Base-by-base conservation (phyloP, 2,888 invertebrate genomes). In the Epinotia bilunana region DNA sequence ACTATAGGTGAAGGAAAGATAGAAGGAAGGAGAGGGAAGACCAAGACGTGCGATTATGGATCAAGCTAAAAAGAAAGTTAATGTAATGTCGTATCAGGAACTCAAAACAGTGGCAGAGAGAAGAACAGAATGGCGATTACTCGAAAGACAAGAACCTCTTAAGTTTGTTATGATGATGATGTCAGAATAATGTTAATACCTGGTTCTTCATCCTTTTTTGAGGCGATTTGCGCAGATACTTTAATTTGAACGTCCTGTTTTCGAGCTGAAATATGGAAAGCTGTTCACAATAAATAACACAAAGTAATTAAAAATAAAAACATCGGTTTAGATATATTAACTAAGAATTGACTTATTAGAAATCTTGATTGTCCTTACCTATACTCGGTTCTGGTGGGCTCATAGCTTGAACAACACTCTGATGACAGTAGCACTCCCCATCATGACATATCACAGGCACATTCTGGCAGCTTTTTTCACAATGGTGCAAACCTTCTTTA, bases 341-440 rank as follows among this genome's bases (percentile, higher is more conserved):
- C 2, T n/a, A n/a, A 6, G 7, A 53, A 6, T n/a, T 6, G n/a
- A 53, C 53, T 53, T 9, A 55, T 55, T 28, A 55, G 33, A 53
- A 18, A 12, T 7, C 13, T 2, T 11, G 46, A 46, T 13, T 46
- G 11, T 13, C 7, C 58, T 46, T 46, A 68, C 69, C 46, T 23
- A 23, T 23, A 23, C n/a, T 58, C 6, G 20, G 58, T 2, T 60
- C 16, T n/a, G 46, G 6, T 46, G 43, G 43, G 20, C 6, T 16
- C 11, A 43, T 9, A 16, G 3, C 4, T 12, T 46, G n/a, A 3
- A 69, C n/a, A 4, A 62, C 33, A 62, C 61, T 71, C 18, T 62
- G 62, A 39, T 71, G 70, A 39, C 70, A 71, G 53, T 71, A 71
- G 20, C 70, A 71, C 20, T 71, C 70, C 28, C 43, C 62, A 11